Evolutionary conservation across 2,797 vertebrate genomes (phyloP), one percentile per base, ranked within the genome.

Genomic region (Helicolenus hilgendorfi): DNA sequence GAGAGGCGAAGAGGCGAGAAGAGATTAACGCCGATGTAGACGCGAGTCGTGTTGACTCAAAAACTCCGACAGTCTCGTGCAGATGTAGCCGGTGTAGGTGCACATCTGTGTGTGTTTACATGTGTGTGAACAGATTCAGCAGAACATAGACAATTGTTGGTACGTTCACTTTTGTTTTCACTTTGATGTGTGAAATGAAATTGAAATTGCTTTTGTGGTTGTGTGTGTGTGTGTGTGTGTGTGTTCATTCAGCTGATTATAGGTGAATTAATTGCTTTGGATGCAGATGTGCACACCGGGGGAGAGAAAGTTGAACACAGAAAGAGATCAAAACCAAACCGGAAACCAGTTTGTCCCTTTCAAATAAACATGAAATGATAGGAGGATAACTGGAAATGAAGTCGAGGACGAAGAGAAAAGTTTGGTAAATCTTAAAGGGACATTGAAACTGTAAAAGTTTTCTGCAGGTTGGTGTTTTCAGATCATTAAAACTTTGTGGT

Each of bases 161-260:
- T 60, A 1, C 1, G 2, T 38, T 70, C 4, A 14, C 27, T 55
- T 49, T 35, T 41, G 27, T 73, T 84, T 49, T 71, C 22, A 79
- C 77, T 85, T 77, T 69, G 22, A 84, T 83, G 60, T 73, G 85
- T 81, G n/a, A n/a, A n/a, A n/a, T n/a, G n/a, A n/a, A n/a, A n/a
- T n/a, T n/a, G n/a, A 81, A 85, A 86, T 79, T 49, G 24, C 33
- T 69, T 49, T 79, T 22, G 10, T 76, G 72, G 49, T 24, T 11
- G 2, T 24, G 7, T 55, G 53, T 33, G 27, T 55, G 8, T 56
- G 13, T 81, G 27, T 68, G 56, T 36, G 31, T 58, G 7, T 56
- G 13, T 81, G 27, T 68, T 75, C 33, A 77, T 80, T 68, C 18
- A 74, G 67, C 22, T 67, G 55, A 73, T 78, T 86, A 64, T 3